A percentile compares a stretch with the other conserved stretches of the same genome.
These are phyloP conservation scores for Cylindroiulus punctatus DNA, from an alignment of 2,888 invertebrate species.

Conservation along the genomic window DNA sequence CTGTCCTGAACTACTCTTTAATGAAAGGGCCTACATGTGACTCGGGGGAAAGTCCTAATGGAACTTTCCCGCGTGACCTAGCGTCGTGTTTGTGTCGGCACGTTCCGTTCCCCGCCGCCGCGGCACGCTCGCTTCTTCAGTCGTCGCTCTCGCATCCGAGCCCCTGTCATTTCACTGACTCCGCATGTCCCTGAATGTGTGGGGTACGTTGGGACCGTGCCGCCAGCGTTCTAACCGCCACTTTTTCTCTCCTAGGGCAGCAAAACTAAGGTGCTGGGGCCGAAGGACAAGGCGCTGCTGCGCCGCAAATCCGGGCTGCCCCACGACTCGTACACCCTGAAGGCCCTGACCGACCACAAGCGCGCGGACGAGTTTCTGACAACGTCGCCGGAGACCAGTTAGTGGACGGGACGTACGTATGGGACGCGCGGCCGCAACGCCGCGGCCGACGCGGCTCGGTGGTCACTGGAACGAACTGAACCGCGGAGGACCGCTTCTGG, in stretches of 20 bases:
- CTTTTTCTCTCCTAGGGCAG: constrained; percentile 36
- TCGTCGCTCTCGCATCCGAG: background rate
- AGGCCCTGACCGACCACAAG: constrained; percentile 89
- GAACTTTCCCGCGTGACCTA: too few relatives aligned
- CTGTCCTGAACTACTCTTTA: too few relatives aligned
- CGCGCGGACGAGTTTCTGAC: constrained; percentile 90
- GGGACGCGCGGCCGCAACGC: too few relatives aligned
- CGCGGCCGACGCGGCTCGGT: too few relatives aligned
- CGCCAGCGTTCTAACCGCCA: background rate
- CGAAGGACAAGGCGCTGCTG: constrained; percentile 85
- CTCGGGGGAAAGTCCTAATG: too few relatives aligned
- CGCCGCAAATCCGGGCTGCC: constrained; percentile 96
- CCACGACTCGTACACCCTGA: constrained; percentile 89
- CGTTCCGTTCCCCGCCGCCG: too few relatives aligned
- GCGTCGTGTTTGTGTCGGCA: too few relatives aligned
- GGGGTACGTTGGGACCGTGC: too few relatives aligned
- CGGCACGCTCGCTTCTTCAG: background rate
- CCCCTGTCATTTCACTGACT: background rate
- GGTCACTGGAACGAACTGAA: too few relatives aligned
- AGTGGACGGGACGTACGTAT: constrained; percentile 50
- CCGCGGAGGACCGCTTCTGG: too few relatives aligned
- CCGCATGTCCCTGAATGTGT: too few relatives aligned
- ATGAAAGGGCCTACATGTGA: too few relatives aligned
- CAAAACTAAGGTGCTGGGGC: constrained; percentile 73
- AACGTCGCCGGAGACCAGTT: constrained; percentile 77